These are phyloP conservation scores for Poicephalus gulielmi DNA, from an alignment of 2,113 vertebrate genomes.

Conservation along the genomic window DNA sequence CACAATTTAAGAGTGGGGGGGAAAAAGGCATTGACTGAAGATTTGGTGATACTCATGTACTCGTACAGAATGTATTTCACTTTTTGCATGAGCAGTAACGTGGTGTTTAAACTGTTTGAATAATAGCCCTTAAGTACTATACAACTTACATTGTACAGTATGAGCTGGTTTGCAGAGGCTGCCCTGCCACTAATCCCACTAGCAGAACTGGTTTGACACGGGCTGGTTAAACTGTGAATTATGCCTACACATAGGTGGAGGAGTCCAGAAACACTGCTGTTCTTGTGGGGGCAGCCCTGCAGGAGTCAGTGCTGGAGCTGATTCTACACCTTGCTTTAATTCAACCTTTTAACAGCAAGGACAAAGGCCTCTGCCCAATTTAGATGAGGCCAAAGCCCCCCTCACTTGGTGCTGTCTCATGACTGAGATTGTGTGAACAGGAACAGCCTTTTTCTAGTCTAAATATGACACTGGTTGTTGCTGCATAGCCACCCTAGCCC, in stretches of 20 bases:
- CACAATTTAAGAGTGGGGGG: neutral
- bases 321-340: neutral
- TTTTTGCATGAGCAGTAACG: no score
- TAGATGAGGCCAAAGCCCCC: neutral
- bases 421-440: fast-evolving
- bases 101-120: neutral
- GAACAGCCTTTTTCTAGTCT: neutral
- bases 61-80: fast-evolving
- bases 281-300: fast-evolving
- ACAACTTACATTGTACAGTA: neutral
- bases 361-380: neutral
- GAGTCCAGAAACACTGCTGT: neutral
- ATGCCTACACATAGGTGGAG: fast-evolving
- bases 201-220: neutral
- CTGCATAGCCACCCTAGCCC: neutral
- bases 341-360: neutral
- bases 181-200: fast-evolving
- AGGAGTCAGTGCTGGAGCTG: neutral
- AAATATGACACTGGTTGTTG: fast-evolving
- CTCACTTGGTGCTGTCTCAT: neutral
- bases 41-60: fast-evolving
- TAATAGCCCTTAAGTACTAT: neutral
- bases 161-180: neutral
- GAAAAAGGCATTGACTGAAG: neutral
- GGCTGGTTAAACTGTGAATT: neutral